A percentile compares a stretch with the other conserved stretches of the same genome.
Conservation (phyloP, 2,888 invertebrate species). For the Thereva unica region DNA sequence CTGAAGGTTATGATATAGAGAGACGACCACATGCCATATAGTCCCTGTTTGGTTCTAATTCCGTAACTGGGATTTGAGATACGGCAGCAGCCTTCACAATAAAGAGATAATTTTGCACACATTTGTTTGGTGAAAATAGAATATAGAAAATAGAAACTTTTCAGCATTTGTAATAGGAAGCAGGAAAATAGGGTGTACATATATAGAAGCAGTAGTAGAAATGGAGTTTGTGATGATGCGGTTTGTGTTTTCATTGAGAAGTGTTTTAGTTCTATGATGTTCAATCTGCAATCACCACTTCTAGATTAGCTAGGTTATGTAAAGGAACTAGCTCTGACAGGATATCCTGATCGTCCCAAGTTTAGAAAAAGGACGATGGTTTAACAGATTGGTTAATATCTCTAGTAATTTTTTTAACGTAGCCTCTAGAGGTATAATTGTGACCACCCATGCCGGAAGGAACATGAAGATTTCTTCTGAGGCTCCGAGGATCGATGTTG, state of each 20-base stretch:
- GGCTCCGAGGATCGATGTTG: no score
- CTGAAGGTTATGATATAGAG: no score
- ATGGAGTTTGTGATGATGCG: no score
- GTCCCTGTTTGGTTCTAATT: neutral
- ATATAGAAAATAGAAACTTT: neutral
- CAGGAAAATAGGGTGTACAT: neutral
- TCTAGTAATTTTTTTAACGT: no score
- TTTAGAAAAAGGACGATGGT: no score
- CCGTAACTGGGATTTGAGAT: conserved; percentile 12
- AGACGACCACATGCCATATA: conserved; percentile 1
- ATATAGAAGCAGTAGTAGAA: neutral
- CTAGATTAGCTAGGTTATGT: neutral
- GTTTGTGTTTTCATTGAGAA: neutral
- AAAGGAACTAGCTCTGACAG: no score
- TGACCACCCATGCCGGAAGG: no score
- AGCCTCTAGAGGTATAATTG: no score
- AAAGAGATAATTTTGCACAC: conserved; percentile 10
- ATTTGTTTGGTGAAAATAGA: neutral
- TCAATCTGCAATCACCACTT: conserved; percentile 1
- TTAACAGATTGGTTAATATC: no score
- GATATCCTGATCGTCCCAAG: no score
- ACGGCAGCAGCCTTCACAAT: neutral
- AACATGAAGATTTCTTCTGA: no score
- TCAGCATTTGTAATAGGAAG: neutral
- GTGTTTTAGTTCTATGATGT: neutral